Percentiles rank a stretch among this genome's conserved stretches.
phyloP scores from a whole-genome alignment of 2,797 vertebrate species.

The Denticeps clupeoides region DNA sequence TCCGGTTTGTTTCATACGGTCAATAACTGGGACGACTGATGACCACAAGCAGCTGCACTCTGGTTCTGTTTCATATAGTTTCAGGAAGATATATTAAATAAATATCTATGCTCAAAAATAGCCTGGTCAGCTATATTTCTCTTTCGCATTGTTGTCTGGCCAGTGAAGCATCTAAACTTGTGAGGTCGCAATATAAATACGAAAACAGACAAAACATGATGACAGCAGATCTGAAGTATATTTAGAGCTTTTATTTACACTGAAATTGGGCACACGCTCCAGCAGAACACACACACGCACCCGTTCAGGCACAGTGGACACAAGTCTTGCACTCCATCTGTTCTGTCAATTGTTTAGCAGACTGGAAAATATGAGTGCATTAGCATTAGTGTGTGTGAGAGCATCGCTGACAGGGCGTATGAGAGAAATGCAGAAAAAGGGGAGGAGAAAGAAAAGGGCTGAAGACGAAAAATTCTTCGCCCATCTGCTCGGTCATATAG shows the following conservation, averaged over 20 bases:
- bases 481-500: constrained; percentile 32
- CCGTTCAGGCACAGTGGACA: neutral
- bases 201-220: constrained; percentile 20
- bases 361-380: constrained; percentile 19
- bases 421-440: constrained; percentile 5
- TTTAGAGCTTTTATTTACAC: no score
- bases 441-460: constrained; percentile 4
- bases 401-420: neutral
- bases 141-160: no score
- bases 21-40: no score
- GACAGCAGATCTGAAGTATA: neutral
- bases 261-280: neutral
- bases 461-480: constrained; percentile 12
- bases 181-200: no score
- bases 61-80: no score
- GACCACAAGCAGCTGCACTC: no score
- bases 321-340: constrained; percentile 11
- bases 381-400: constrained; percentile 2
- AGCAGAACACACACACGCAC: neutral
- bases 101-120: no score
- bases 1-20: no score
- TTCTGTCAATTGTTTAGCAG: constrained; percentile 8
- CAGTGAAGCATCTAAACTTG: no score
- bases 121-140: no score
- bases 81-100: no score